phyloP scores from a whole-genome alignment of 2,888 invertebrate species.

The Drosophila kambysellisi region DNA sequence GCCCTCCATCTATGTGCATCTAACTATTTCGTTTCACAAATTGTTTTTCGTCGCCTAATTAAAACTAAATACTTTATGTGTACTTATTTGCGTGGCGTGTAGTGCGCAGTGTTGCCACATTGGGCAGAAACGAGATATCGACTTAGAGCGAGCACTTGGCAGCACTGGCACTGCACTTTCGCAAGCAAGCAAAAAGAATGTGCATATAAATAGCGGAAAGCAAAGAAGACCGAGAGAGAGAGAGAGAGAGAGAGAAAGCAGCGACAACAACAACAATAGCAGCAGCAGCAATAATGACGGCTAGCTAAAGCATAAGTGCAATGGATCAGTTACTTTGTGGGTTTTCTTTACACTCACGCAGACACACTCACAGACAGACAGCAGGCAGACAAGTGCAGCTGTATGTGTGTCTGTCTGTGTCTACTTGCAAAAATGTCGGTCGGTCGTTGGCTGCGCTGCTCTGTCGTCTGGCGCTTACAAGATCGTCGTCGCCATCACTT shows the following conservation, averaged over 20 bases:
- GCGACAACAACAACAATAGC: slow-evolving; percentile 25
- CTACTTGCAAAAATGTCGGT: slow-evolving; percentile 72
- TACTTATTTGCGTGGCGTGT: slow-evolving; percentile 2
- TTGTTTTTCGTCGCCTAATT: slow-evolving; percentile 31
- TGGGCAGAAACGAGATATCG: slow-evolving; percentile 27
- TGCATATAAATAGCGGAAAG: slow-evolving; percentile 22
- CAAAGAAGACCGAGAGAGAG: slow-evolving; percentile 63
- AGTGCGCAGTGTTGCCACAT: slow-evolving; percentile 1
- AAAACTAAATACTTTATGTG: slow-evolving; percentile 2
- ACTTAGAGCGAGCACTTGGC: slow-evolving; percentile 40
- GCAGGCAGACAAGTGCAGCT: slow-evolving; percentile 41
- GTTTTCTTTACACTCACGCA: slow-evolving; percentile 53
- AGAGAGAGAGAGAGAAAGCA: slow-evolving; percentile 42
- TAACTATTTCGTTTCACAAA: slow-evolving; percentile 5
- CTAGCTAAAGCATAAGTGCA: slow-evolving; percentile 73
- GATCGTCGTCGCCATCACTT: slow-evolving; percentile 57
- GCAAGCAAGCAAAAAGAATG: slow-evolving; percentile 51
- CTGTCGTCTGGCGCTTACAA: slow-evolving; percentile 52
- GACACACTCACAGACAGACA: slow-evolving; percentile 25
- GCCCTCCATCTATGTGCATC: slow-evolving; percentile 5
- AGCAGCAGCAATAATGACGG: slow-evolving; percentile 38
- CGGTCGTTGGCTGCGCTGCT: slow-evolving; percentile 63
- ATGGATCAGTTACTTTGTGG: slow-evolving; percentile 81
- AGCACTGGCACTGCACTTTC: slow-evolving; percentile 31
- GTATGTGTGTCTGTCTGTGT: slow-evolving; percentile 18